Evolutionary conservation across 2,888 invertebrate genomes (phyloP), one percentile per base, ranked within the genome.

Genomic region (Rhamnusium bicolor): DNA sequence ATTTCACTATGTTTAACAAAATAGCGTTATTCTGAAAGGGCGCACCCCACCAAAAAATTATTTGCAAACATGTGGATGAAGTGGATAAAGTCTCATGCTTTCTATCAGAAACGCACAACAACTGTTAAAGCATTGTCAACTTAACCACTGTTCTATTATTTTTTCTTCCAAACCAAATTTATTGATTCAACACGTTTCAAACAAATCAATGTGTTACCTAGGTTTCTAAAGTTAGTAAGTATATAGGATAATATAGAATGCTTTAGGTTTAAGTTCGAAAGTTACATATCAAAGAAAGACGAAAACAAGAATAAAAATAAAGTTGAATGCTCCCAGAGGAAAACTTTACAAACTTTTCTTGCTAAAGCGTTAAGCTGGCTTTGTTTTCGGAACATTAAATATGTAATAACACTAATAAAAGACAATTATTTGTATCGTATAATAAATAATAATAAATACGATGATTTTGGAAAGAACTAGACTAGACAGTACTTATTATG

Each of bases 191-290:
- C 0, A n/a, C n/a, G 40, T 40, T 40, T 40, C 40, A 1, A 40
- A n/a, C 2, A 40, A 12, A 40, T n/a, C 2, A 40, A 40, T 40
- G 10, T 40, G 40, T 40, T 56, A 29, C 56, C 56, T 27, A 56
- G 14, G 54, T 56, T 3, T n/a, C 14, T 27, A 16, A 8, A 58
- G 58, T 18, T 18, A n/a, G 40, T n/a, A n/a, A 10, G n/a, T n/a
- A n/a, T n/a, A n/a, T n/a, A 58, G 58, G 58, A 58, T 58, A 40
- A 58, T 58, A 10, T 32, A 18, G 12, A 40, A 40, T 40, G n/a
- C 5, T 12, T 40, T 14, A 19, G 16, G 32, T 19, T 58, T 18
- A 12, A 58, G 58, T 58, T 58, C 2, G 58, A 18, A 29, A 58
- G 32, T 29, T 10, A 16, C 29, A 40, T 18, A n/a, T 18, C n/a